Conservation (phyloP, 2,888 invertebrate genomes). For the Dione juno region DNA sequence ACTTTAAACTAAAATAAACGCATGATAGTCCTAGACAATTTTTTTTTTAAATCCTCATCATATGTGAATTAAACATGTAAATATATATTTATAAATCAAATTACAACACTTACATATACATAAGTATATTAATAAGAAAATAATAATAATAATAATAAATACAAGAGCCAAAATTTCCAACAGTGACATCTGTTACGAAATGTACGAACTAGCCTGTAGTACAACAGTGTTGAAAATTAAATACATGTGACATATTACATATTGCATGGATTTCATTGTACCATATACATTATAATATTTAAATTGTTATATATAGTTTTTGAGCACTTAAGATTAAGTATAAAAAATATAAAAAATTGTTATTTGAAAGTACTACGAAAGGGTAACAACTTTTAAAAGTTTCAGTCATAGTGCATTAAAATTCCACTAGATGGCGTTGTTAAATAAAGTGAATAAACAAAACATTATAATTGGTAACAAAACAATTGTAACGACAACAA, state of each 20-base stretch:
- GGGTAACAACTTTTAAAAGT: neutral
- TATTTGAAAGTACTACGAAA: neutral
- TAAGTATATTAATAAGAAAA: too few relatives aligned
- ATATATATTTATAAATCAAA: too few relatives aligned
- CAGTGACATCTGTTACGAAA: constrained; percentile 20
- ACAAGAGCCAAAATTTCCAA: neutral
- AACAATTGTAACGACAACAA: neutral
- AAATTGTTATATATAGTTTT: neutral
- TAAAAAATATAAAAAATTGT: neutral
- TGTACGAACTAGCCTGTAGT: neutral
- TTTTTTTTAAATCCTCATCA: too few relatives aligned
- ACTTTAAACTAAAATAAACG: too few relatives aligned
- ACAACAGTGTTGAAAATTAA: neutral
- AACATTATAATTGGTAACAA: neutral
- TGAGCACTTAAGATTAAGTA: neutral
- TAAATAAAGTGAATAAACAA: neutral
- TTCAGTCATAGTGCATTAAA: neutral
- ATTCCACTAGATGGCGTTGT: constrained; percentile 28
- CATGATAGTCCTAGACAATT: too few relatives aligned
- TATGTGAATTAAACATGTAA: too few relatives aligned
- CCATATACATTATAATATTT: neutral
- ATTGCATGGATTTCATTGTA: too few relatives aligned
- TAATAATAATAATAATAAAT: too few relatives aligned
- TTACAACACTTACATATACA: too few relatives aligned
- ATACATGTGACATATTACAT: neutral